Evolutionary conservation across 2,888 invertebrate species (phyloP), one percentile per base, ranked within the genome.

Genomic region (Lordiphosa fenestrarum): DNA sequence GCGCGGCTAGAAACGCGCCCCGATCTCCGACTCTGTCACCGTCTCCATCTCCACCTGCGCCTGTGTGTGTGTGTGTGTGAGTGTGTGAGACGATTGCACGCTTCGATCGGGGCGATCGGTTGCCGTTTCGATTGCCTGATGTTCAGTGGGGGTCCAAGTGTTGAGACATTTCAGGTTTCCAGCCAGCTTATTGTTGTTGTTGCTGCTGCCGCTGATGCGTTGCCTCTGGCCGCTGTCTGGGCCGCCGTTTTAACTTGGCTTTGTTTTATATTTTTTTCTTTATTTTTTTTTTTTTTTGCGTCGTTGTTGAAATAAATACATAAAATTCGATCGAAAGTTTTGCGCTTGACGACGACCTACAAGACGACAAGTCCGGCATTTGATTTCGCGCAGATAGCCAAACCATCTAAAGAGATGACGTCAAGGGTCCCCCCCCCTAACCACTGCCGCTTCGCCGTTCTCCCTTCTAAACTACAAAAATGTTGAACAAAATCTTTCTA

Each of bases 251-350:
- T 23, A 36, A 37, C 48, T 36, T 39, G 39, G 15, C 39, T 53
- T 73, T 59, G 46, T 57, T 61, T 58, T 44, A 42, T 13, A 9
- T 30, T 36, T 41, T 63, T 33, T 50, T 25, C n/a, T n/a, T n/a
- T n/a, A n/a, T n/a, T 15, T 41, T 53, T 63, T 47, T 56, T 36
- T 3, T 41, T 48, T 48, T 60, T 58, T 66, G 59, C 60, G 62
- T 63, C 38, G 67, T 70, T 74, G 68, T 58, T 72, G 82, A 78
- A 78, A 78, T 78, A 78, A 85, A 78, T 84, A 78, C 85, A 78
- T 85, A 78, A 84, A 78, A 85, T 84, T 83, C 77, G 77, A 78
- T 78, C 77, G 77, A 78, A 78, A 78, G 85, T 78, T 85, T 85
- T 58, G 70, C 63, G 84, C 81, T 84, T 77, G 84, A 73, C 78